Conservation (phyloP, 2,113 vertebrate genomes). For the Oreocharis arfaki region DNA sequence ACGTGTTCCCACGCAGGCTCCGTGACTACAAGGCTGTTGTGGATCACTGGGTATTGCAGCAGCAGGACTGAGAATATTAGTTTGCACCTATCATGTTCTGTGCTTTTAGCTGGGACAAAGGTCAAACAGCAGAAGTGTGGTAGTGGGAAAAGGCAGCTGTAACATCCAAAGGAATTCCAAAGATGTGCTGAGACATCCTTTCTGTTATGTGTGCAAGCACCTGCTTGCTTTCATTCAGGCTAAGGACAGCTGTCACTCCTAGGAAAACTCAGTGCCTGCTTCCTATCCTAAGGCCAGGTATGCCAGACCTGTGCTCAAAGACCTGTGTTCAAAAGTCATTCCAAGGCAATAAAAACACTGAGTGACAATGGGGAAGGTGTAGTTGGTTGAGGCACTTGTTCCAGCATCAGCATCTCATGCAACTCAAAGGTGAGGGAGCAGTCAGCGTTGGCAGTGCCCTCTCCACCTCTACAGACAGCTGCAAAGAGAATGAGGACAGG, state of each 20-base stretch:
- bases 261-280: neutral
- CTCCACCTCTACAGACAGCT: neutral
- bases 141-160: neutral
- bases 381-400: neutral
- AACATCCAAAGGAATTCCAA: neutral
- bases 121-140: neutral
- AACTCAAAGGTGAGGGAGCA: neutral
- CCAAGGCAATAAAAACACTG: neutral
- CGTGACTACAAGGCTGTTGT: neutral
- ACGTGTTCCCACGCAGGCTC: neutral
- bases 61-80: neutral
- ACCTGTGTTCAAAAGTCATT: neutral
- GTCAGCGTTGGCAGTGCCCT: neutral
- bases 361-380: neutral
- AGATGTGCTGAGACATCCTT: neutral
- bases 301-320: neutral
- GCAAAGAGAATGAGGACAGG: neutral
- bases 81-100: neutral
- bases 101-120: neutral
- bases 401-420: neutral
- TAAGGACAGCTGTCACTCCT: neutral
- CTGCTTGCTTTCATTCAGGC: neutral
- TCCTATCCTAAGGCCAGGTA: neutral
- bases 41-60: neutral
- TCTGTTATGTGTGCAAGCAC: neutral